Evolutionary conservation across 2,888 invertebrate species (phyloP).

Genomic region (Apoderus coryli): DNA sequence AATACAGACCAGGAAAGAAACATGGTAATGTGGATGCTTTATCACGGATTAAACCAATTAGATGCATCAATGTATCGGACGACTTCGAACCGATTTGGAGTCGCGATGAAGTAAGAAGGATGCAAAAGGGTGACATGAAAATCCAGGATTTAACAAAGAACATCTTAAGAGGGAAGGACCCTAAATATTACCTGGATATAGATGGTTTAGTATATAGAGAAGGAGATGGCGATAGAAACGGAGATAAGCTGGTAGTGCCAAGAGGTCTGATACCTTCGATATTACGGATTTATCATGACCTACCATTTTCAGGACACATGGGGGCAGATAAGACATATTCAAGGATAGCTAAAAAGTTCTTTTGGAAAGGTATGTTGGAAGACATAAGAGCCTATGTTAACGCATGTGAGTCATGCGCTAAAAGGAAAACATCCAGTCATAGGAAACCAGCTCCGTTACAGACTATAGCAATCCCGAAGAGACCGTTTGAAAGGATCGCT

Average conservation of each 20-base stretch:
- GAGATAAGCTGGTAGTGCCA: constrained; percentile 6
- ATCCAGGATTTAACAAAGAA: too few species aligned
- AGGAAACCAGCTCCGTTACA: neutral
- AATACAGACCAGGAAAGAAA: constrained; percentile 14
- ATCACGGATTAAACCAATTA: constrained; percentile 11
- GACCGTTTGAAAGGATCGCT: too few species aligned
- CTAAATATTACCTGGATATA: constrained; percentile 9
- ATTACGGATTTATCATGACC: constrained; percentile 16
- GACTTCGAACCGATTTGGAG: constrained; percentile 8
- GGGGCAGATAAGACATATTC: constrained; percentile 20
- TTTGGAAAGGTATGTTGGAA: neutral
- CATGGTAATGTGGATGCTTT: constrained; percentile 14
- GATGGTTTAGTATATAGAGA: constrained; percentile 6
- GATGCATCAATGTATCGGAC: constrained; percentile 5
- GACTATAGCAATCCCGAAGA: too few species aligned
- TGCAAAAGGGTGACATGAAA: too few species aligned
- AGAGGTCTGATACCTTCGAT: constrained; percentile 7
- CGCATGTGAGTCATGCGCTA: too few species aligned
- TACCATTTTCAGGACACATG: constrained; percentile 19
- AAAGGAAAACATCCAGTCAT: neutral
- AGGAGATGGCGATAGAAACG: neutral
- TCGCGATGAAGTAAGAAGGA: constrained; percentile 5
- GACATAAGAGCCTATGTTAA: neutral
- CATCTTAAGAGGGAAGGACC: too few species aligned
- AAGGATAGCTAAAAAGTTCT: constrained; percentile 6